phyloP scores from a whole-genome alignment of 2,888 invertebrate genomes.

The Glyphotaelius pellucidus region DNA sequence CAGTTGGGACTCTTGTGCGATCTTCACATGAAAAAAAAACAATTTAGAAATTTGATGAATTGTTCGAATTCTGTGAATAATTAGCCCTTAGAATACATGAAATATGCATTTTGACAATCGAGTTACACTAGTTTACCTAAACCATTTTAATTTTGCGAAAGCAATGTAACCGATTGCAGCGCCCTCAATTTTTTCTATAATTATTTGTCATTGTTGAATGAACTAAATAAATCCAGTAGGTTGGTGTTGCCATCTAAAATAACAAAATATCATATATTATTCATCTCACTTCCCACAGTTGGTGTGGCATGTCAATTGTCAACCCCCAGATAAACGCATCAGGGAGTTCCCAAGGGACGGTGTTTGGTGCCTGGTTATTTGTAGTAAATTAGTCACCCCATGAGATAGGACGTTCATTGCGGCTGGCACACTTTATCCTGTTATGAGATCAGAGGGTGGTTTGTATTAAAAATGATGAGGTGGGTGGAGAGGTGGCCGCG shows the following conservation, averaged over 20 bases:
- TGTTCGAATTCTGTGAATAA: too few relatives aligned
- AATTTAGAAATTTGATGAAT: too few relatives aligned
- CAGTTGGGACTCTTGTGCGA: too few relatives aligned
- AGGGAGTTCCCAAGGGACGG: slow-evolving; percentile 2
- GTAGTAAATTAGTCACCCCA: slow-evolving; percentile 30
- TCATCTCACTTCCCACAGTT: slow-evolving; percentile 18
- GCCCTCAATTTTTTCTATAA: background rate
- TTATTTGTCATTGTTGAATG: background rate
- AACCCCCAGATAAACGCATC: slow-evolving; percentile 2
- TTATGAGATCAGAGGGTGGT: slow-evolving; percentile 13
- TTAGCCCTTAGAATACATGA: too few relatives aligned
- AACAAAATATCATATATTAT: slow-evolving; percentile 13
- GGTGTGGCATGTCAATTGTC: background rate
- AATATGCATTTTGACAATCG: too few relatives aligned
- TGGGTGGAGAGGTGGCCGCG: background rate
- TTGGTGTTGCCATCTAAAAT: background rate
- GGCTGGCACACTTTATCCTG: background rate
- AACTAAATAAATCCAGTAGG: background rate
- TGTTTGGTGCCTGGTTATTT: slow-evolving; percentile 3
- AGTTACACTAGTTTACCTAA: too few relatives aligned
- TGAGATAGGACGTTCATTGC: too few relatives aligned
- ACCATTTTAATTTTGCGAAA: too few relatives aligned
- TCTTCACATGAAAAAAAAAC: too few relatives aligned
- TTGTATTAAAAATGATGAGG: background rate
- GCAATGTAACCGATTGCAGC: too few relatives aligned